Evolutionary conservation across 2,797 vertebrate species (phyloP).

Genomic region (Valencia hispanica): DNA sequence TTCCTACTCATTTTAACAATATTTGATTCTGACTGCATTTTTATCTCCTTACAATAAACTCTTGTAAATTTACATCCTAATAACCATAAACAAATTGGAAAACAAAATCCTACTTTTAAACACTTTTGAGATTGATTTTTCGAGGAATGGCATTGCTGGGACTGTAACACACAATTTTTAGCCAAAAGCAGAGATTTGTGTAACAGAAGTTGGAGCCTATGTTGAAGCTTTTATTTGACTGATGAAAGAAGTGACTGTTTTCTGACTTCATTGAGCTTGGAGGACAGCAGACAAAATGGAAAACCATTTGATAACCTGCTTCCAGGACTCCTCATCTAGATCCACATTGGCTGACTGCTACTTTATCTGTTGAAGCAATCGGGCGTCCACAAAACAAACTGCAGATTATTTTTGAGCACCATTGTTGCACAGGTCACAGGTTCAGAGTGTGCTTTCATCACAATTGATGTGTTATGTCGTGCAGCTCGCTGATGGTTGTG

Average conservation of each 20-base stretch:
- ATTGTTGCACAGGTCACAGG: neutral
- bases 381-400: neutral
- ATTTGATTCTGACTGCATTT: neutral
- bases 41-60: neutral
- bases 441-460: neutral
- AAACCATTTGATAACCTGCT: neutral
- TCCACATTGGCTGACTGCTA: neutral
- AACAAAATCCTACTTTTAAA: neutral
- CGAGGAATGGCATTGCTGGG: neutral
- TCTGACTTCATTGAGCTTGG: neutral
- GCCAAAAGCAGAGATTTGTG: neutral
- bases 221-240: neutral
- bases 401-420: neutral
- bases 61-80: neutral
- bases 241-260: neutral
- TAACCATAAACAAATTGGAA: neutral
- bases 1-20: neutral
- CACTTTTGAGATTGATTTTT: neutral
- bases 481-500: slow-evolving; percentile 5
- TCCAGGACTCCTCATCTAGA: neutral
- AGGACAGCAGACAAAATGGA: neutral
- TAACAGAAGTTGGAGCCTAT: neutral
- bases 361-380: neutral
- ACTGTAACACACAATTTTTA: too few species aligned
- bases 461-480: neutral